These are phyloP conservation scores for Macaca fascicularis DNA, from an alignment of 2,113 vertebrate genomes.

Conservation along the genomic window DNA sequence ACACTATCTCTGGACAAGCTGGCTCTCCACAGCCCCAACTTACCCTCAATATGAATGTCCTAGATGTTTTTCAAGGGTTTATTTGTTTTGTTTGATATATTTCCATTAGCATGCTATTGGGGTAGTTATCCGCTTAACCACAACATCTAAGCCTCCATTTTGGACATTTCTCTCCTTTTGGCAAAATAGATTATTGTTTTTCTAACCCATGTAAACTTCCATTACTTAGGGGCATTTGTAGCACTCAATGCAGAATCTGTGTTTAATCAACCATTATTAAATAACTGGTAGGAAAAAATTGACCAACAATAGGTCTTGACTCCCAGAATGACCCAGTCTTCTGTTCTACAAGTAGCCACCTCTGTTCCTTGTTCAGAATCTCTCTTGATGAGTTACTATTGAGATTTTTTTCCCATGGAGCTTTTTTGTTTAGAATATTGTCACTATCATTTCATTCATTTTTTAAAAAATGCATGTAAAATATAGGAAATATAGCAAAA, in stretches of 20 bases:
- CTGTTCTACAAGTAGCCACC: neutral
- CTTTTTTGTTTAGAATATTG: slow-evolving; percentile 34
- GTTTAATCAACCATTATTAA: slow-evolving; percentile 58
- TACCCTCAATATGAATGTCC: neutral
- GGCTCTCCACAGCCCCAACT: rapidly evolving
- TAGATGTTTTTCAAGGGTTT: neutral
- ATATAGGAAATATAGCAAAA: slow-evolving; percentile 24
- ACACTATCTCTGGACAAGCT: neutral
- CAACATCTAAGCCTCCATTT: neutral
- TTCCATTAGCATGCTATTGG: neutral
- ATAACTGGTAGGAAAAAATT: slow-evolving; percentile 62
- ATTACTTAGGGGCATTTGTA: slow-evolving; percentile 34
- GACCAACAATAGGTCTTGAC: slow-evolving; percentile 31
- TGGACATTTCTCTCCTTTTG: neutral
- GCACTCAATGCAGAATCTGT: neutral
- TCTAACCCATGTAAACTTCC: neutral
- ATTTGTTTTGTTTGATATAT: neutral
- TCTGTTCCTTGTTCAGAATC: neutral
- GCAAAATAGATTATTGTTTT: slow-evolving; percentile 24
- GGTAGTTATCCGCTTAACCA: neutral
- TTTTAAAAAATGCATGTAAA: slow-evolving; percentile 41
- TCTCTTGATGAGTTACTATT: slow-evolving; percentile 37
- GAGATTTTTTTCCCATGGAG: neutral
- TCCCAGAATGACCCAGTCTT: slow-evolving; percentile 29
- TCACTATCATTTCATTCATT: slow-evolving; percentile 34